phyloP scores from a whole-genome alignment of 1,140 invertebrate genomes.

The Drosophila santomea region DNA sequence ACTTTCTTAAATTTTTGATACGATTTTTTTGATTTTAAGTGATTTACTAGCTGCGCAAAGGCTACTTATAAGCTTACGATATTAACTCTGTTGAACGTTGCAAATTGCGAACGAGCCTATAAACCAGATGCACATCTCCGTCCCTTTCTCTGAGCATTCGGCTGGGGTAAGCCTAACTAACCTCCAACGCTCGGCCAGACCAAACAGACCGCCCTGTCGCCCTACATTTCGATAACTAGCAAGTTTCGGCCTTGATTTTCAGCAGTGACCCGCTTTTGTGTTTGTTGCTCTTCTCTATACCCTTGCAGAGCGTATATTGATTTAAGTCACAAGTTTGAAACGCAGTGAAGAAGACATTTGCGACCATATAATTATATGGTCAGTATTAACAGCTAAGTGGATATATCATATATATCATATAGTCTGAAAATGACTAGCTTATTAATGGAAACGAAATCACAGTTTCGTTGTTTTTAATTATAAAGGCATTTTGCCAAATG shows the following conservation, averaged over 20 bases:
- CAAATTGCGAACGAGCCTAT: conserved; percentile 51
- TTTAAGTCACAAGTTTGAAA: conserved; percentile 1
- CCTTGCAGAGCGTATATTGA: conserved; percentile 1
- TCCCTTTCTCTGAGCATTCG: not conserved
- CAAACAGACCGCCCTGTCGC: conserved; percentile 68
- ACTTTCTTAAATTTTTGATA: too few relatives aligned
- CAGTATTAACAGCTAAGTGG: too few relatives aligned
- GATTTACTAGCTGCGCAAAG: too few relatives aligned
- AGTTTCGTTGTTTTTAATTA: too few relatives aligned
- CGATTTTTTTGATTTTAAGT: too few relatives aligned
- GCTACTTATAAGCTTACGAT: conserved; percentile 22
- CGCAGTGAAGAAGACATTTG: not conserved
- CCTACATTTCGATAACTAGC: conserved; percentile 67
- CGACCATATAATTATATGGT: too few relatives aligned
- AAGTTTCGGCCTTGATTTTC: conserved; percentile 81
- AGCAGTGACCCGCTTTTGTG: conserved; percentile 77
- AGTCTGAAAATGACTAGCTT: too few relatives aligned
- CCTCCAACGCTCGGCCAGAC: conserved; percentile 34
- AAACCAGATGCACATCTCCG: conserved; percentile 54
- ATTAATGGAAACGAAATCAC: too few relatives aligned
- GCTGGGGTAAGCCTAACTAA: conserved; percentile 34
- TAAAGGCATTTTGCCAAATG: not conserved
- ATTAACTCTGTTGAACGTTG: conserved; percentile 34
- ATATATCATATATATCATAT: too few relatives aligned
- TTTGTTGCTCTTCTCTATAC: conserved; percentile 5